phyloP scores from a whole-genome alignment of 2,888 invertebrate genomes.

The Archaeoteleia sp. region DNA sequence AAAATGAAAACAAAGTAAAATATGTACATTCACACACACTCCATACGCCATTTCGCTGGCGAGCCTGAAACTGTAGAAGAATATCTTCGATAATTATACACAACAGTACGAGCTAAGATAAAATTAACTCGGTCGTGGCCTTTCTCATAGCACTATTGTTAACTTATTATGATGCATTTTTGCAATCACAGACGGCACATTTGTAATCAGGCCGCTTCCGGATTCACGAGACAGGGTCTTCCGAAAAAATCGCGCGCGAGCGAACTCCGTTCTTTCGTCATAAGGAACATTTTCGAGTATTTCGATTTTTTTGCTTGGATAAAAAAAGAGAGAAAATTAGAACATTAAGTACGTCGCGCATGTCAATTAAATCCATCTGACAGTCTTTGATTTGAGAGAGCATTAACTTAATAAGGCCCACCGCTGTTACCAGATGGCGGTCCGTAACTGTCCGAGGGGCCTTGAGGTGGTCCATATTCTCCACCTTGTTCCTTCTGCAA shows the following conservation, averaged over 20 bases:
- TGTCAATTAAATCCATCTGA: slow-evolving; percentile 35
- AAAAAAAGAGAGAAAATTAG: slow-evolving; percentile 6
- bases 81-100: slow-evolving; percentile 14
- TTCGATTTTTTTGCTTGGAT: neutral
- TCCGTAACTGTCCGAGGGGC: slow-evolving; percentile 75
- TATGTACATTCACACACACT: slow-evolving; percentile 49
- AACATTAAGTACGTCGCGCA: slow-evolving; percentile 29
- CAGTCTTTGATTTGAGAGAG: slow-evolving; percentile 13
- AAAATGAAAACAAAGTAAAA: slow-evolving; percentile 15
- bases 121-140: slow-evolving; percentile 43
- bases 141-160: slow-evolving; percentile 53
- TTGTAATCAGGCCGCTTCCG: slow-evolving; percentile 46
- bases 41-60: slow-evolving; percentile 27
- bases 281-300: slow-evolving; percentile 9
- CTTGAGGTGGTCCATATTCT: slow-evolving; percentile 70
- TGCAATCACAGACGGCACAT: slow-evolving; percentile 53
- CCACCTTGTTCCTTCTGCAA: slow-evolving; percentile 67
- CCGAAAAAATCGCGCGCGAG: slow-evolving; percentile 36
- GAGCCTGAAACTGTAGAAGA: slow-evolving; percentile 10
- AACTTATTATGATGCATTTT: slow-evolving; percentile 47
- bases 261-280: slow-evolving; percentile 19
- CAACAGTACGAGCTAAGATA: slow-evolving; percentile 28
- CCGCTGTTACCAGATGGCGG: slow-evolving; percentile 71
- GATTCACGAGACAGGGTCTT: slow-evolving; percentile 46
- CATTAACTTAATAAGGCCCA: slow-evolving; percentile 58